Conservation (phyloP, 2,888 invertebrate genomes). For the Folsomia candida region DNA sequence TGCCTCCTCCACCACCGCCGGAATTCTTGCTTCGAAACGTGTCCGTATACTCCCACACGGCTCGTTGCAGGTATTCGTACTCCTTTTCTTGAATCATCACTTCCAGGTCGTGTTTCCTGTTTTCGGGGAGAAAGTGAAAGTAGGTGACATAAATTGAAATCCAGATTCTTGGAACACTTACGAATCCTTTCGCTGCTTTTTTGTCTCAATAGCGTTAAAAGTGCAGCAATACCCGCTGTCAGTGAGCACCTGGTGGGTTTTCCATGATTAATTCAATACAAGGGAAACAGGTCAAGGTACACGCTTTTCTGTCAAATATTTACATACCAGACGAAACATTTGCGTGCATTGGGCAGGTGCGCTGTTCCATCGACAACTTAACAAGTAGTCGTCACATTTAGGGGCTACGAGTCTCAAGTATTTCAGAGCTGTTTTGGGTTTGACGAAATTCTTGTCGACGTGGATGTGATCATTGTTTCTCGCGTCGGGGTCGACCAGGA, state of each 20-base stretch:
- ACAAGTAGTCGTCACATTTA: conserved; percentile 46
- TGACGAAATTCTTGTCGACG: conserved; percentile 24
- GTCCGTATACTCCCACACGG: conserved; percentile 45
- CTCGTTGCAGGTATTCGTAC: conserved; percentile 40
- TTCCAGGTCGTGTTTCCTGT: conserved; percentile 42
- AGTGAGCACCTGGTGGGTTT: conserved; percentile 32
- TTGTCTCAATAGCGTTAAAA: conserved; percentile 46
- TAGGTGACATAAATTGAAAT: too few relatives aligned
- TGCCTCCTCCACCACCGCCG: not conserved
- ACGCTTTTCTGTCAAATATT: not conserved
- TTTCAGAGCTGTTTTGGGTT: conserved; percentile 41
- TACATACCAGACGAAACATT: conserved; percentile 33
- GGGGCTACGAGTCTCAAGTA: conserved; percentile 46
- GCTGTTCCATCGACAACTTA: conserved; percentile 44
- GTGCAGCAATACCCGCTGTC: conserved; percentile 49
- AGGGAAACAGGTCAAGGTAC: not conserved
- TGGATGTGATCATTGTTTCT: conserved; percentile 38
- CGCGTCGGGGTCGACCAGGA: conserved; percentile 46
- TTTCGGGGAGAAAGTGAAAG: not conserved
- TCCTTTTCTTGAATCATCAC: conserved; percentile 42
- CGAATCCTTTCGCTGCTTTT: conserved; percentile 35
- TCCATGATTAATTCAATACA: too few relatives aligned
- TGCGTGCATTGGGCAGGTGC: conserved; percentile 30
- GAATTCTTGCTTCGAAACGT: conserved; percentile 28
- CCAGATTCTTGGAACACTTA: too few relatives aligned